phyloP scores from a whole-genome alignment of 2,797 vertebrate species.

The Garrulus glandarius region DNA sequence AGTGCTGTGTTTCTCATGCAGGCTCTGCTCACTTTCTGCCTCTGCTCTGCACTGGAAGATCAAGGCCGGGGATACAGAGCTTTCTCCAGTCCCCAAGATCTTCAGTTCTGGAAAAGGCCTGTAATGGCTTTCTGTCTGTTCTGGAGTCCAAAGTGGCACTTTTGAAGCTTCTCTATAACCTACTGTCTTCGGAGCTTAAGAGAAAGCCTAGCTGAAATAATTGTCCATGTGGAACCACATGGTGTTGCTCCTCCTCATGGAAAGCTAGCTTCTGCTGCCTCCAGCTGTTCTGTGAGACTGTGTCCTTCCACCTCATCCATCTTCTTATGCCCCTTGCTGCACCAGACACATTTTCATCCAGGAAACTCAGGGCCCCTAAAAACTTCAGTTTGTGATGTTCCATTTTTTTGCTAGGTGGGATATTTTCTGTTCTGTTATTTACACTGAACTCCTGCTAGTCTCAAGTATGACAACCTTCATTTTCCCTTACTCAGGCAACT shows the following conservation, averaged over 20 bases:
- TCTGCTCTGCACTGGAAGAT: not conserved
- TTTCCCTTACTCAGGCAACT: constrained; percentile 24
- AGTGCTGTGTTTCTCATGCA: not conserved
- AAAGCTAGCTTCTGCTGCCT: constrained; percentile 22
- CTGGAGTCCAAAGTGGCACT: not conserved
- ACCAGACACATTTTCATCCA: constrained; percentile 25
- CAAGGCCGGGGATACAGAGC: not conserved
- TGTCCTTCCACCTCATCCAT: constrained; percentile 37
- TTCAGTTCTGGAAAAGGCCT: not conserved
- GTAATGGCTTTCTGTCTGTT: not conserved
- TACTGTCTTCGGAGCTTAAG: not conserved
- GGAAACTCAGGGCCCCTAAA: constrained; percentile 34
- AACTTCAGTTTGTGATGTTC: constrained; percentile 3
- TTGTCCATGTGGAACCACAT: not conserved
- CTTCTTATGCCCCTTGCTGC: not conserved
- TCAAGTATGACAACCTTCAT: not conserved
- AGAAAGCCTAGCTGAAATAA: not conserved
- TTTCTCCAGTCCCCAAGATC: not conserved
- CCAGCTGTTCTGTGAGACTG: not conserved
- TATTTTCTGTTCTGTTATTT: constrained; percentile 45
- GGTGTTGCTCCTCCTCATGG: not conserved
- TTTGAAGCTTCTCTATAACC: not conserved
- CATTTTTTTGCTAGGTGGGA: constrained; percentile 16
- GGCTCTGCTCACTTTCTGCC: not conserved
- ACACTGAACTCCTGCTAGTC: not conserved